Percentiles rank a stretch among this genome's conserved stretches.
These are phyloP conservation scores for Halichoeres trimaculatus DNA, from an alignment of 2,113 vertebrate genomes.

Conservation along the genomic window DNA sequence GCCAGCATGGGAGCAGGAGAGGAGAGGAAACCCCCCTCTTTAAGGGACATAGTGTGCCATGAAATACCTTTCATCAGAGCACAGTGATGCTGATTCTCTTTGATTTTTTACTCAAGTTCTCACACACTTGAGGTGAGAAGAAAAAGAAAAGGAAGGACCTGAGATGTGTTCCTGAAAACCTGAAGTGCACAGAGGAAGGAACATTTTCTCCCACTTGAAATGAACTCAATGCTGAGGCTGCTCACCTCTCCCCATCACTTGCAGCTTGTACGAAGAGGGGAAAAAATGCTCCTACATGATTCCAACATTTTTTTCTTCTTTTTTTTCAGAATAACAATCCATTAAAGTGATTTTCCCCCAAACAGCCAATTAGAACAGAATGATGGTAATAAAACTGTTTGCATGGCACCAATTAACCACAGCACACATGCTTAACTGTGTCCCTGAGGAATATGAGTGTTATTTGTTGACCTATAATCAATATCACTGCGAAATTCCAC, in stretches of 20 bases:
- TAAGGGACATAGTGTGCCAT: conserved; percentile 25
- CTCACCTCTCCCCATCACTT: conserved; percentile 25
- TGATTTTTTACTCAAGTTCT: conserved; percentile 36
- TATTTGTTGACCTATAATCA: neutral
- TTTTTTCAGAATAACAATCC: neutral
- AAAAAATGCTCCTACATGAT: neutral
- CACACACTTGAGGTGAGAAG: conserved; percentile 48
- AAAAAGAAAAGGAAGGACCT: neutral
- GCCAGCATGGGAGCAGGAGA: neutral
- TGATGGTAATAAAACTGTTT: neutral
- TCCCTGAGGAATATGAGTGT: neutral
- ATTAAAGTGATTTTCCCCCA: neutral
- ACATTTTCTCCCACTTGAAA: conserved; percentile 26
- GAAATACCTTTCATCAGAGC: conserved; percentile 48
- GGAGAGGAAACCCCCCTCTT: conserved; percentile 29
- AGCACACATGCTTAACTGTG: neutral
- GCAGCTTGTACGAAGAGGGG: no score
- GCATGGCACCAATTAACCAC: neutral
- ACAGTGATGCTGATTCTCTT: conserved; percentile 28
- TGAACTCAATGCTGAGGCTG: conserved; percentile 29
- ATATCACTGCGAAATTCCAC: neutral
- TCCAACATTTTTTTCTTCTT: conserved; percentile 1
- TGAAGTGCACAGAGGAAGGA: conserved; percentile 41
- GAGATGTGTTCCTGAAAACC: conserved; percentile 38
- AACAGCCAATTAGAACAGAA: neutral